Evolutionary conservation across 2,797 vertebrate genomes (phyloP), one percentile per base, ranked within the genome.

Genomic region (Okamejei kenojei): DNA sequence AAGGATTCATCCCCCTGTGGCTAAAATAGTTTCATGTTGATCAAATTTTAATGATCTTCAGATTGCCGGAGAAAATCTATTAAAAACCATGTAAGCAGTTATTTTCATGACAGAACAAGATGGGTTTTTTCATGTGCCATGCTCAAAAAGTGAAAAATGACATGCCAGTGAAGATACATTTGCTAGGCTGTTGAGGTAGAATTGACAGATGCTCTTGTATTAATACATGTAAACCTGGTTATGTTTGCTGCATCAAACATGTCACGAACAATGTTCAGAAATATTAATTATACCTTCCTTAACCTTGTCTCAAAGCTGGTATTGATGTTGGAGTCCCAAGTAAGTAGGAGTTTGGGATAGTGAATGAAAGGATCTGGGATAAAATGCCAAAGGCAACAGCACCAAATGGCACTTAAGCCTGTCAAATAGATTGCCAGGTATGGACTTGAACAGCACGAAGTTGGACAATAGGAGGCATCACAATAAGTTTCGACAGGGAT

Each of bases 31-130:
- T 58, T 54, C 10, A 63, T 19, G 26, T n/a, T 63, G 26, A 17
- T 90, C 7, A n/a, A 26, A 21, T 13, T 17, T 71, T 10, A 90
- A 68, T 71, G 32, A 71, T 7, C 19, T 38, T 71, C 19, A 71
- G 26, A 38, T 90, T 17, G 17, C 63, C 32, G 10, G 32, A 21
- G 86, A 26, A 90, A n/a, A 86, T 86, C 4, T 71, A 71, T 32
- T 10, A 11, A 90, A 35, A 7, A 21, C 1, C n/a, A 68, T 65
- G 63, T 71, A 35, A 21, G 86, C 63, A 90, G 38, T 68, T 1
- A 19, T 90, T 90, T 90, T 90, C 86, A 71, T 90, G n/a, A 38
- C 32, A 21, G 17, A 90, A 90, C 65, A 90, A 90, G 63, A 19
- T 7, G 10, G 8, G 32, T 68, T 90, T 35, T 68, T 65, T 90